Base-by-base conservation (phyloP, 2,888 invertebrate species). In the Torymus auratus region DNA sequence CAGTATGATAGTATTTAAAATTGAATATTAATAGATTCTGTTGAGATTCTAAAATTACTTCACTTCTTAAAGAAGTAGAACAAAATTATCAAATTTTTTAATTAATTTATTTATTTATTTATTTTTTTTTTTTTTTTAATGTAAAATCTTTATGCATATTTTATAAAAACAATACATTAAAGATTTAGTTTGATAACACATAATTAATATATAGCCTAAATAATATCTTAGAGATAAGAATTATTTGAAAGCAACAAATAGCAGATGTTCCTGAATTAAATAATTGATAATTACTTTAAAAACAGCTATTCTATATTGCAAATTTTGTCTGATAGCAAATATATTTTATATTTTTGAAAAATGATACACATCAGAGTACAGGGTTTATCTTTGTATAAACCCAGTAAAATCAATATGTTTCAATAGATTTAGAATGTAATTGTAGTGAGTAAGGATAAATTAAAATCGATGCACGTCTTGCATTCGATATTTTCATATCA, bases 401-500 rank as follows among this genome's bases (percentile, higher is more conserved):
- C 55, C 72, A 76, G 72, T 80, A 76, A 70, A 58, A 14, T 60
- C 12, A 70, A 76, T 69, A 20, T 68, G 62, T 72, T 75, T 74
- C 70, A 28, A 67, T 76, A 80, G 75, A 80, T 65, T 71, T 78
- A 78, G 76, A 76, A 62, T 81, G 70, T 70, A 72, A 74, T 72
- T 61, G 7, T 77, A 80, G 78, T 68, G 11, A 79, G 15, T 74
- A 81, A 82, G 80, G 61, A 64, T 82, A 81, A 70, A 20, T 72
- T 82, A 74, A 81, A 81, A 28, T 74, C 76, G 62, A 73, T 79
- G 75, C 80, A 78, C 23, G 65, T 58, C 73, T 73, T 79, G 82
- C 65, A 82, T 82, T 80, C 83, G 83, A 83, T 84, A 85, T 81
- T 86, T 86, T 88, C 85, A 87, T 88, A 83, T 86, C 84, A 85